Evolutionary conservation across 2,797 vertebrate species (phyloP), one percentile per base, ranked within the genome.

Genomic region (Dermochelys coriacea): DNA sequence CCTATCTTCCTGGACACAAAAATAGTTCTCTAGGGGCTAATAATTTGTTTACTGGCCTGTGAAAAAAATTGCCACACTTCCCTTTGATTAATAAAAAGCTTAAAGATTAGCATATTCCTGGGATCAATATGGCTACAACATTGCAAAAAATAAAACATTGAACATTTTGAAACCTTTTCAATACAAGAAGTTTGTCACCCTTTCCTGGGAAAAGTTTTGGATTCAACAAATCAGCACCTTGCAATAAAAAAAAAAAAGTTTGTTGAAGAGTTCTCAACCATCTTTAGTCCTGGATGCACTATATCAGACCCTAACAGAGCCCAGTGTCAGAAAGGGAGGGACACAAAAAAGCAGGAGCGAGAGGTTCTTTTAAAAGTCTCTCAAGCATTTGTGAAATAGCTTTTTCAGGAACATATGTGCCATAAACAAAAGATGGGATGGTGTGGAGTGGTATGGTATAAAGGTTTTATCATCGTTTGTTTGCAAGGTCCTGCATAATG

Each of bases 61-160:
- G 92, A 95, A 12, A 12, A 59, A 90, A 95, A 88, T 92, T 71
- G 68, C 19, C 77, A 57, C 47, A 90, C 10, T 93, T 94, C 93
- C 89, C 94, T 19, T 83, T 90, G 77, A 91, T 93, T 94, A 94
- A 91, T 80, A 49, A 18, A 41, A 85, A 34, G 34, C 45, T 92
- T 82, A 54, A 86, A 90, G 84, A 77, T 4, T n/a, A 34, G 4
- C 23, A 34, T 54, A 19, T 25, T 82, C 87, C 68, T 95, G 68
- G 19, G 64, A 71, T 37, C n/a, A 71, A 23, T n/a, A 37, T 6
- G 5, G n/a, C 64, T 37, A 41, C n/a, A 71, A 11, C 61, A n/a
- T 19, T 23, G n/a, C 5, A 23, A 71, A 71, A 71, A 37, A 64
- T n/a, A 64, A 9, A 61, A 31, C 29, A 34, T 8, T 61, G 34